Evolutionary conservation across 1,140 invertebrate species (phyloP).

Genomic region (Philotrypesis tridentata): DNA sequence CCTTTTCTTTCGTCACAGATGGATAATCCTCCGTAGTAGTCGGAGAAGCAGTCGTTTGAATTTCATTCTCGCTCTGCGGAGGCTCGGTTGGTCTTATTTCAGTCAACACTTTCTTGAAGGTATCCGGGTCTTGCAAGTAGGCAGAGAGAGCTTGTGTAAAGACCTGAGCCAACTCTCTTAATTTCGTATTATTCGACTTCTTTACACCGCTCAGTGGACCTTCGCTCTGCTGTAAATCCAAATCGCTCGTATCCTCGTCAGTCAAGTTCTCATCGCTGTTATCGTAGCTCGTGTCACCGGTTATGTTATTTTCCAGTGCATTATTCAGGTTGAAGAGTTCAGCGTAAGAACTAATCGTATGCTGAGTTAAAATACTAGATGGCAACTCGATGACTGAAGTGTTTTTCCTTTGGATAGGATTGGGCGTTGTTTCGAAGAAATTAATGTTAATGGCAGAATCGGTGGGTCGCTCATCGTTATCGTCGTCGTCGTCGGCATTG

Average conservation of each 20-base stretch:
- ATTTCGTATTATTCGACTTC: conserved; percentile 75
- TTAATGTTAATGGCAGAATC: conserved; percentile 19
- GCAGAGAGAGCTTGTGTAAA: conserved; percentile 87
- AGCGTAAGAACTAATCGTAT: conserved; percentile 67
- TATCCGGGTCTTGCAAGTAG: conserved; percentile 86
- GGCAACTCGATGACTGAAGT: conserved; percentile 63
- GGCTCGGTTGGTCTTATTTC: conserved; percentile 86
- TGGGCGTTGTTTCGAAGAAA: conserved; percentile 28
- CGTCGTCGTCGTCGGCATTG: conserved; percentile 75
- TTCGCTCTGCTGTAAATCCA: conserved; percentile 78
- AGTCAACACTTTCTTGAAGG: conserved; percentile 83
- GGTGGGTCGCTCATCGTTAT: conserved; percentile 41
- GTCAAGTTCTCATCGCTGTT: conserved; percentile 67
- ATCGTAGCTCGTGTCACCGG: conserved; percentile 65
- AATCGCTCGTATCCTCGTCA: conserved; percentile 75
- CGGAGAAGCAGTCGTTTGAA: conserved; percentile 58
- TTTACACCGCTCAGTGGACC: conserved; percentile 74
- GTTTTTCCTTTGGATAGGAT: conserved; percentile 40
- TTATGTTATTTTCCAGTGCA: conserved; percentile 65
- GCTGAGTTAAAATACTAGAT: conserved; percentile 63
- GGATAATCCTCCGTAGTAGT: conserved; percentile 68
- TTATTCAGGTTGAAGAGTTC: conserved; percentile 71
- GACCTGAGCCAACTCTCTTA: conserved; percentile 85
- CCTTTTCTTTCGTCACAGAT: conserved; percentile 78
- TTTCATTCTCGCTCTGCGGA: conserved; percentile 64